These are phyloP conservation scores for Heliconius ethilla DNA, from an alignment of 2,888 invertebrate genomes.

Conservation along the genomic window DNA sequence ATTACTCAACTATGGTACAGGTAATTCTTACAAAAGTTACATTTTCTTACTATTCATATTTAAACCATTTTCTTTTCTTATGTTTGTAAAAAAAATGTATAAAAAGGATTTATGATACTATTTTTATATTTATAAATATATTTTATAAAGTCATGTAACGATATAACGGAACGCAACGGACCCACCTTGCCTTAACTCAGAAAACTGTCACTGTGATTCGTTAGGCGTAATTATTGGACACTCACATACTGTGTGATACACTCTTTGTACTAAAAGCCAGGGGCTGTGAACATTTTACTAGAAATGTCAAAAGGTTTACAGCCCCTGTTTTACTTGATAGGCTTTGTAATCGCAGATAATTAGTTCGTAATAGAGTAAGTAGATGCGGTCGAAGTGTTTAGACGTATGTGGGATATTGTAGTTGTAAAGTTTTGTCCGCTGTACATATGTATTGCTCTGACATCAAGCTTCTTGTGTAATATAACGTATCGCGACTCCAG, in stretches of 20 bases:
- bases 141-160: not conserved
- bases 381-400: constrained; percentile 31
- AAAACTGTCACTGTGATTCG: constrained; percentile 79
- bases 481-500: constrained; percentile 79
- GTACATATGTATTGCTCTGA: constrained; percentile 34
- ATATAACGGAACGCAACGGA: constrained; percentile 54
- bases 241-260: constrained; percentile 34
- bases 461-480: constrained; percentile 66
- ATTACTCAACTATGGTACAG: not conserved
- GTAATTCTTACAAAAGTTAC: not conserved
- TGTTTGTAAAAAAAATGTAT: not conserved
- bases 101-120: not conserved
- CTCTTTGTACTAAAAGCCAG: constrained; percentile 16
- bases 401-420: constrained; percentile 11
- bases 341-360: constrained; percentile 22
- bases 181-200: constrained; percentile 79
- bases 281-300: not conserved
- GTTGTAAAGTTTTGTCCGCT: constrained; percentile 31
- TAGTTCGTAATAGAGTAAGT: constrained; percentile 21
- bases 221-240: constrained; percentile 69
- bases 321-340: not conserved
- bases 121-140: not conserved
- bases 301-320: not conserved
- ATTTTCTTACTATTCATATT: no score
- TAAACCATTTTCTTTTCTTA: no score